Percentiles rank a stretch among this genome's conserved stretches.
phyloP scores from a whole-genome alignment of 2,888 invertebrate genomes.

The Lasioglossum figueresi region DNA sequence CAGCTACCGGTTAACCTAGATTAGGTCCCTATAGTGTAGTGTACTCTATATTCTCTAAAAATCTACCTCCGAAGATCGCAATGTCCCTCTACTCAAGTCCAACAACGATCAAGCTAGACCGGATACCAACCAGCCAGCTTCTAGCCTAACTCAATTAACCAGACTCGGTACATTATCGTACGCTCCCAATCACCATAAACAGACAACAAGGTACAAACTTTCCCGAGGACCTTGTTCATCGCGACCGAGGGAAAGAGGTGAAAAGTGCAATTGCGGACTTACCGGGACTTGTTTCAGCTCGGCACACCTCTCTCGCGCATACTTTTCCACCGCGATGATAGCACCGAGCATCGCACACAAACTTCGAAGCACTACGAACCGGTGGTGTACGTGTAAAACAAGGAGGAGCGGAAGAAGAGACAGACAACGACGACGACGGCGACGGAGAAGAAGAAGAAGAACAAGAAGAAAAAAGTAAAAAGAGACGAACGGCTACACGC shows the following conservation, averaged over 20 bases:
- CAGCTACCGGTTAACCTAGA: no score
- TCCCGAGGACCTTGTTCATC: background rate
- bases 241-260: background rate
- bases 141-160: background rate
- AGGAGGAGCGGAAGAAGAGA: background rate
- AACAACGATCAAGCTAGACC: background rate
- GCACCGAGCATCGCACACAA: slow-evolving; percentile 1
- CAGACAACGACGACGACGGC: background rate
- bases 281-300: slow-evolving; percentile 6
- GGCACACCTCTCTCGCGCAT: background rate
- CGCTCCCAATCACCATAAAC: background rate
- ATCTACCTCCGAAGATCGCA: background rate
- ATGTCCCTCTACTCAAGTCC: background rate
- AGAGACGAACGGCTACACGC: background rate
- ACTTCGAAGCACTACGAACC: background rate
- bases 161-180: background rate
- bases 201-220: background rate
- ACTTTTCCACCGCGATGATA: background rate
- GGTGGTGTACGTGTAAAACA: background rate
- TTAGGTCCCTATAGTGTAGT: no score
- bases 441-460: background rate
- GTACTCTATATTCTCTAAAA: no score
- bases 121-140: background rate
- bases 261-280: background rate
- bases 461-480: background rate